Evolutionary conservation across 2,797 vertebrate species (phyloP).

Genomic region (Hephaestus fuliginosus): DNA sequence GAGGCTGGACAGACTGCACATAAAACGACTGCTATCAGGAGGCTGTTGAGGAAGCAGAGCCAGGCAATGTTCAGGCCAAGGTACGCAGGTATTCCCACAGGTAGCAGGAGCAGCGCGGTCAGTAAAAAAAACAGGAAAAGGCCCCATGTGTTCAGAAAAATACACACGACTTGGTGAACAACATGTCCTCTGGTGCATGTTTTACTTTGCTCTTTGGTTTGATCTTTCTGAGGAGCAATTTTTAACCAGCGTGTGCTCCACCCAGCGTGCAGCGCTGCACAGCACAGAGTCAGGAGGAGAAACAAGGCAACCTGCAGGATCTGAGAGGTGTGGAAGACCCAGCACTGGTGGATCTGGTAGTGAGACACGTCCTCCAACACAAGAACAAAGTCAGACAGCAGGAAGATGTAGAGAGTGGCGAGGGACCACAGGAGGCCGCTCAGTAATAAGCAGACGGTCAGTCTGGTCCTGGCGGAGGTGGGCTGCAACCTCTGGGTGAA

Average conservation of each 20-base stretch:
- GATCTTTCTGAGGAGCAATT: neutral
- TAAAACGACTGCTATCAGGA: slow-evolving; percentile 83
- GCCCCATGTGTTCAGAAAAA: slow-evolving; percentile 88
- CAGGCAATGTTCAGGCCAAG: slow-evolving; percentile 90
- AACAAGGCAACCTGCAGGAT: slow-evolving; percentile 77
- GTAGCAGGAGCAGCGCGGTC: slow-evolving; percentile 71
- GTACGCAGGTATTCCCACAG: slow-evolving; percentile 86
- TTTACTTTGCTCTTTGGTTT: slow-evolving; percentile 8
- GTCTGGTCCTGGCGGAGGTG: slow-evolving; percentile 42
- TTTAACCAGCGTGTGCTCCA: slow-evolving; percentile 5
- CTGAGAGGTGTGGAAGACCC: slow-evolving; percentile 78
- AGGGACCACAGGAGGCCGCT: slow-evolving; percentile 82
- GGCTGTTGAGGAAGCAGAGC: slow-evolving; percentile 91
- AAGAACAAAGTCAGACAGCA: slow-evolving; percentile 56
- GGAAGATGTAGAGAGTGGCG: slow-evolving; percentile 78
- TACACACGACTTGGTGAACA: slow-evolving; percentile 72
- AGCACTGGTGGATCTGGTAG: slow-evolving; percentile 74
- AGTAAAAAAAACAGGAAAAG: slow-evolving; percentile 85
- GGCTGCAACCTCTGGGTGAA: slow-evolving; percentile 61
- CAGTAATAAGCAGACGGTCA: slow-evolving; percentile 56
- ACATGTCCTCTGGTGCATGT: slow-evolving; percentile 63
- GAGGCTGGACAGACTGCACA: slow-evolving; percentile 79
- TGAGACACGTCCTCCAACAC: slow-evolving; percentile 59
- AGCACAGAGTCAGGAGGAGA: slow-evolving; percentile 57
- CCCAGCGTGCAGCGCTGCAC: slow-evolving; percentile 44